These are phyloP conservation scores for Hystrix brachyura DNA, from an alignment of 2,113 vertebrate species.

Conservation along the genomic window DNA sequence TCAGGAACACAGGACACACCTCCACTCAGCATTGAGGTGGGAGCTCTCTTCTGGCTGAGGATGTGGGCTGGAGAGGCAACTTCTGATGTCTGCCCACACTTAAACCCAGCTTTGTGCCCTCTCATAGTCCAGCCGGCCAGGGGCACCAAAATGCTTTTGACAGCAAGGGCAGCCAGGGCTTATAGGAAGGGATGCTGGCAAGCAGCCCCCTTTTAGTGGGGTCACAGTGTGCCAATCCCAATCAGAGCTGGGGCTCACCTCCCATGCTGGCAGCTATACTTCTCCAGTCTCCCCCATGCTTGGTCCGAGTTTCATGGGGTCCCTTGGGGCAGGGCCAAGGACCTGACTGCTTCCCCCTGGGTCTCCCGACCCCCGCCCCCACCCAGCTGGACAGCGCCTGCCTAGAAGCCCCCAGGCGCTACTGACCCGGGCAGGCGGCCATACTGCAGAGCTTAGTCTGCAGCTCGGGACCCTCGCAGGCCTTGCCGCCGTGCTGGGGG, in stretches of 20 bases:
- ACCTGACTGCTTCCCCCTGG: conserved; percentile 59
- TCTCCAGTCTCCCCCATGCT: conserved; percentile 68
- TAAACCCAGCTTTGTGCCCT: neutral
- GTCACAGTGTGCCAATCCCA: neutral
- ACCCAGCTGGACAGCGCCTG: conserved; percentile 76
- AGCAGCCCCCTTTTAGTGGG: neutral
- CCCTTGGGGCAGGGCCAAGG: neutral
- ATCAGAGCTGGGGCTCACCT: neutral
- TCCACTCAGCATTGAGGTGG: neutral
- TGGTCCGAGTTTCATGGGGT: conserved; percentile 57
- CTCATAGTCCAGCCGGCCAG: neutral
- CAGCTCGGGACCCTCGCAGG: conserved; percentile 92
- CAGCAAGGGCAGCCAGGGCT: neutral
- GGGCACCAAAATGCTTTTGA: conserved; percentile 25
- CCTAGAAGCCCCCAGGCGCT: conserved; percentile 83
- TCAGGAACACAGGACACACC: conserved; percentile 4
- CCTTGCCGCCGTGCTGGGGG: conserved; percentile 88
- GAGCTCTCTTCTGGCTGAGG: neutral
- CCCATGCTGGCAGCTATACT: neutral
- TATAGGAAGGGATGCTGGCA: neutral
- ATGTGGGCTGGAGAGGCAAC: neutral
- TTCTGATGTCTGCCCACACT: neutral
- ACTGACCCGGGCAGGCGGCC: conserved; percentile 96
- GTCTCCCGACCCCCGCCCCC: conserved; percentile 68
- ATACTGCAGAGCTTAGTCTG: conserved; percentile 98